A percentile compares a stretch with the other conserved stretches of the same genome.
phyloP scores from a whole-genome alignment of 2,888 invertebrate genomes.

The Dryococelus australis region DNA sequence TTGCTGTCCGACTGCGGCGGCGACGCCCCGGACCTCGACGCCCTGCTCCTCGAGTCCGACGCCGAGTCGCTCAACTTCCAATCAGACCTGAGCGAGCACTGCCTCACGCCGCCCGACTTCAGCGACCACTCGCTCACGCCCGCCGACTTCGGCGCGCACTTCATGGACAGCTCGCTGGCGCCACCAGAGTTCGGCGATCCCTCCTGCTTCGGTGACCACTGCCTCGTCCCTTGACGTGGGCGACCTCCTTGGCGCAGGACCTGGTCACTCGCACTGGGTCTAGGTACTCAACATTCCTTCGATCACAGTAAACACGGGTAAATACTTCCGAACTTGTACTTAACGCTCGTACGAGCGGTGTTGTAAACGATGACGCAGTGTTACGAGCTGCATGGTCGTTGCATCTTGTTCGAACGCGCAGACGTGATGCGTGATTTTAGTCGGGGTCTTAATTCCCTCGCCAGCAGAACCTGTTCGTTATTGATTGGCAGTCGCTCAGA shows the following conservation, averaged over 20 bases:
- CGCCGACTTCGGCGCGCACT: conserved; percentile 55
- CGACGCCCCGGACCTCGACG: conserved; percentile 47
- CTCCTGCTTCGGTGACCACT: conserved; percentile 32
- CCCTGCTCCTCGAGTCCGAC: conserved; percentile 65
- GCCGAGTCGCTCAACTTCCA: conserved; percentile 62
- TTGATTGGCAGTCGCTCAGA: conserved; percentile 3
- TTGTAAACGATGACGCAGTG: too few species aligned
- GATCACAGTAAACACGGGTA: too few species aligned
- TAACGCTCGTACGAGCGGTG: too few species aligned
- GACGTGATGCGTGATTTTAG: not conserved
- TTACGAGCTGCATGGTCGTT: too few species aligned
- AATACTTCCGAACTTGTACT: too few species aligned
- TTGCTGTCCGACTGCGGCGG: conserved; percentile 43
- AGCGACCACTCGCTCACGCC: conserved; percentile 58
- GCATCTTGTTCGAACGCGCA: too few species aligned
- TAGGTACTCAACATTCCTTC: too few species aligned
- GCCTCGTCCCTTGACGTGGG: conserved; percentile 31
- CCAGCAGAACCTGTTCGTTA: not conserved
- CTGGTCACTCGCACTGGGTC: not conserved
- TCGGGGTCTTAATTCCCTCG: not conserved
- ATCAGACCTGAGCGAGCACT: conserved; percentile 50
- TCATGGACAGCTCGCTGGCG: conserved; percentile 42
- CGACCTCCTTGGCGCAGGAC: not conserved
- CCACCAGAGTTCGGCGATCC: conserved; percentile 41
- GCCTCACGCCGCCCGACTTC: conserved; percentile 41